Base-by-base conservation (phyloP, 1,140 invertebrate species). In the Antheraea pernyi region DNA sequence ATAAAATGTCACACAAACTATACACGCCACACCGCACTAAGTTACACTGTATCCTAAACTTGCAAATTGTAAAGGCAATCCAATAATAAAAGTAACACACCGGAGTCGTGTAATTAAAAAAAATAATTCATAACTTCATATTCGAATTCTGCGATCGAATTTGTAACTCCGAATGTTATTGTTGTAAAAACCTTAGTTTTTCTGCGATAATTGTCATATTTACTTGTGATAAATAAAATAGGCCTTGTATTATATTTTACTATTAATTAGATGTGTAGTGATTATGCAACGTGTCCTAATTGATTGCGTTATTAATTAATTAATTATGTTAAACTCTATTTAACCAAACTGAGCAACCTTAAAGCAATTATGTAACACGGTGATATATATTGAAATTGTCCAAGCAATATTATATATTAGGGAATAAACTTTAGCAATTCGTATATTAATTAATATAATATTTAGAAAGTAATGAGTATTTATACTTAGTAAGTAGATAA, bases 371-470 rank as follows among this genome's bases (percentile, higher is more conserved):
- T 53, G 16, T 53, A 11, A 11, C 46, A 53, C 46, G 46, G 46
- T 53, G 46, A 53, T 53, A 53, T 53, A 53, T 53, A 53, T 13
- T 53, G 46, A 53, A 53, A 53, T 53, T 53, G 46, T 53, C 46
- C 11, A 53, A 53, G 46, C 46, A 53, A 53, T 53, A 53, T 53
- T 53, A 16, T 53, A 53, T 53, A 53, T 53, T 16, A 53, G 16
- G 46, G 9, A 16, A 16, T 53, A 53, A 53, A 53, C 7, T 53
- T 53, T 53, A 53, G 46, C 16, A 16, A 53, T 53, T 53, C 16
- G 16, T 53, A 53, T 53, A 53, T 16, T 53, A 53, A 53, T 53
- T 53, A 53, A 6, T 11, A 7, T 13, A 53, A 2, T 53, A 53
- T 53, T 53, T 16, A 53, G 13, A 53, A 13, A 53, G 9, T 16